These are phyloP conservation scores for Channa maculata DNA, from an alignment of 2,113 vertebrate genomes.

Conservation along the genomic window DNA sequence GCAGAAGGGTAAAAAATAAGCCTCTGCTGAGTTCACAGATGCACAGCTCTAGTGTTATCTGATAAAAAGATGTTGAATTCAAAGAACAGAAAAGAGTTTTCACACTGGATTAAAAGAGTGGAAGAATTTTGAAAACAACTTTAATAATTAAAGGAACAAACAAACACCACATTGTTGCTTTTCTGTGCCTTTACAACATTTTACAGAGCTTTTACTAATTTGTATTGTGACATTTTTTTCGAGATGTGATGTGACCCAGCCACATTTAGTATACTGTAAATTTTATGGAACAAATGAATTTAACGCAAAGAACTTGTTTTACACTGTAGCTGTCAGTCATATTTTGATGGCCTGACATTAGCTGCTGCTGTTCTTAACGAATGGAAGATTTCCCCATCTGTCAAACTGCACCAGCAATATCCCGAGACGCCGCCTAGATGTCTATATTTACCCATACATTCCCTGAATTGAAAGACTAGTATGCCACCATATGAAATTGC, in stretches of 20 bases:
- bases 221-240: too few relatives aligned
- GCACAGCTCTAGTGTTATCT: constrained; percentile 5
- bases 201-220: too few relatives aligned
- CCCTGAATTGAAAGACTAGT: background rate
- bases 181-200: background rate
- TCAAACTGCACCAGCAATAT: background rate
- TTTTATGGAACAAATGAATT: too few relatives aligned
- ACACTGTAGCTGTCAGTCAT: background rate
- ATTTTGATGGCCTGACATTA: background rate
- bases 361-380: background rate
- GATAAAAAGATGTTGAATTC: constrained; percentile 5
- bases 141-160: constrained; percentile 19
- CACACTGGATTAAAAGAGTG: background rate
- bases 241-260: too few relatives aligned
- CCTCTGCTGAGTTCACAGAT: constrained; percentile 1
- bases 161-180: background rate
- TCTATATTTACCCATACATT: background rate
- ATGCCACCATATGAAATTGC: background rate
- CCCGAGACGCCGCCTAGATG: background rate
- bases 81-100: constrained; percentile 11
- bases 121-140: background rate
- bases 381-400: background rate
- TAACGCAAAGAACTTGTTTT: background rate
- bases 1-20: background rate
- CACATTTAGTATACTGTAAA: too few relatives aligned